Conservation (phyloP, 1,140 invertebrate genomes). For the Daktulosphaira vitifoliae region DNA sequence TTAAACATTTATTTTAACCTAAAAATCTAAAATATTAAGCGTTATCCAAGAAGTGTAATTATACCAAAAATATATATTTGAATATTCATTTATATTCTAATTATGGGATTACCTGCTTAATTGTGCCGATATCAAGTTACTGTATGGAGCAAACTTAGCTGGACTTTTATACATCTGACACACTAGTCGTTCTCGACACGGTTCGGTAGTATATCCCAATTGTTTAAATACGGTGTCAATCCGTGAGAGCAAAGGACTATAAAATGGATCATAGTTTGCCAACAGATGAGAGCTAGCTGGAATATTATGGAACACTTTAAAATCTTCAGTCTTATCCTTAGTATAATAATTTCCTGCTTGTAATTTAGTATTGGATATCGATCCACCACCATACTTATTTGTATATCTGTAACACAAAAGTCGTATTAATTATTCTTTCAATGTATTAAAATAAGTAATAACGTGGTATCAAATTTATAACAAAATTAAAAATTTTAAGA, state of each 20-base stretch:
- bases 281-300: constrained; percentile 68
- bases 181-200: constrained; percentile 67
- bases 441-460: too few species aligned
- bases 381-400: neutral
- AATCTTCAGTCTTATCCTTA: constrained; percentile 47
- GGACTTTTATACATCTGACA: constrained; percentile 78
- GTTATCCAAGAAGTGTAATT: too few species aligned
- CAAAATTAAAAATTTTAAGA: too few species aligned
- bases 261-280: constrained; percentile 78
- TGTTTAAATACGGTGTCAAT: constrained; percentile 73
- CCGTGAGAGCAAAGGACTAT: constrained; percentile 68
- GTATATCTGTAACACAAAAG: constrained; percentile 1
- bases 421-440: too few species aligned
- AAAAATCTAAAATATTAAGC: too few species aligned
- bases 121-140: constrained; percentile 77
- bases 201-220: constrained; percentile 57
- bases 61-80: too few species aligned
- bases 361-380: neutral
- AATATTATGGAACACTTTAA: constrained; percentile 71
- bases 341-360: constrained; percentile 40
- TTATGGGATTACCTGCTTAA: constrained; percentile 76
- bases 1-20: too few species aligned
- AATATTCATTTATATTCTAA: too few species aligned
- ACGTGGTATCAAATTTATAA: too few species aligned
- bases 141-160: constrained; percentile 74